Conservation (phyloP, 2,113 vertebrate species). For the Panthera tigris region DNA sequence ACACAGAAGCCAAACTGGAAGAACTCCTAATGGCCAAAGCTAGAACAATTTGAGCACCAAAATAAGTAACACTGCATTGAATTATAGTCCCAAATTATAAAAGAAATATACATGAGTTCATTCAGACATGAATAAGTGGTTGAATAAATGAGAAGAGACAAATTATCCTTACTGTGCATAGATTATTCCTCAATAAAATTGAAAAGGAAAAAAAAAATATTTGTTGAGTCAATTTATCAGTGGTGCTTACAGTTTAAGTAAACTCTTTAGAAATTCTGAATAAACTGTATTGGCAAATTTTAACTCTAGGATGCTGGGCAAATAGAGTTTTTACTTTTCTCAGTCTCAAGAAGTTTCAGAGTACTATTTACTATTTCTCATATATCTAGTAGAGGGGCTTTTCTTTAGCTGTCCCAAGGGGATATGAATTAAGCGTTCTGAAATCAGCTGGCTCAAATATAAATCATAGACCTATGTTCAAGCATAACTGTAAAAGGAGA, state of each 20-base stretch:
- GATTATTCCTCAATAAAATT: not conserved
- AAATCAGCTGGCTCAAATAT: not conserved
- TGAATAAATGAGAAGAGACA: not conserved
- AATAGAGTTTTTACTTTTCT: not conserved
- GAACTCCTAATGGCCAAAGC: not conserved
- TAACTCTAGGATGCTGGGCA: not conserved
- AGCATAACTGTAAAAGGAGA: not conserved
- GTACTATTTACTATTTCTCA: not conserved
- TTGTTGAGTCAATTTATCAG: not conserved
- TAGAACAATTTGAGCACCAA: not conserved
- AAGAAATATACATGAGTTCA: not conserved
- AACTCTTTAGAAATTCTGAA: conserved; percentile 19
- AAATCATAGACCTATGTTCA: not conserved
- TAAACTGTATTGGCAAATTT: not conserved
- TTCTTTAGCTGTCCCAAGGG: not conserved
- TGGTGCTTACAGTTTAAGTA: not conserved
- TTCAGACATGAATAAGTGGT: not conserved
- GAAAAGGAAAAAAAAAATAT: not conserved
- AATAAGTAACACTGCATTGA: not conserved
- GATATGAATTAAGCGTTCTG: not conserved
- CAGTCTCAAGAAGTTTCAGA: not conserved
- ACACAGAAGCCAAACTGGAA: not conserved
- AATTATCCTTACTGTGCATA: not conserved
- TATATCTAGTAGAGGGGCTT: not conserved
- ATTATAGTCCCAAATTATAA: not conserved